Evolutionary conservation across 2,113 vertebrate species (phyloP).

Genomic region (Gadus macrocephalus): DNA sequence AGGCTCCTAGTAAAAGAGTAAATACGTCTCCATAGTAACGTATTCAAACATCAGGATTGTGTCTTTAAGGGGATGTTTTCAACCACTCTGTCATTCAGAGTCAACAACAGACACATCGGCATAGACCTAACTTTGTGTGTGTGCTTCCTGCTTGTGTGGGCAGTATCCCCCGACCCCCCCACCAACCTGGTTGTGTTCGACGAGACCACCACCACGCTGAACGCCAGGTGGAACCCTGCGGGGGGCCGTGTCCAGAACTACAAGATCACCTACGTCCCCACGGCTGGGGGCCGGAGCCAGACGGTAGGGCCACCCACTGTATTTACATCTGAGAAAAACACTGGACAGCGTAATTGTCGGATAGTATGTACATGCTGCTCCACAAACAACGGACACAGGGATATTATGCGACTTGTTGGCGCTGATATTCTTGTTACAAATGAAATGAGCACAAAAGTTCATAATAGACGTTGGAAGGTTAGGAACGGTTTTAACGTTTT

Average conservation of each 20-base stretch:
- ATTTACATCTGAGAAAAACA: too few species aligned
- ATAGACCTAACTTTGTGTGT: slow-evolving; percentile 19
- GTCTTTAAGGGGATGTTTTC: slow-evolving; percentile 51
- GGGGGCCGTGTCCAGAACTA: slow-evolving; percentile 88
- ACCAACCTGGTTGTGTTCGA: slow-evolving; percentile 93
- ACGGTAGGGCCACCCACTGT: slow-evolving; percentile 67
- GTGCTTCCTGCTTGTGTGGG: slow-evolving; percentile 14
- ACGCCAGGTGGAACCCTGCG: slow-evolving; percentile 90
- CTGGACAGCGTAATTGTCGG: too few species aligned
- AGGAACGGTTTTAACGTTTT: too few species aligned
- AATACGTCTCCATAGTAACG: background rate
- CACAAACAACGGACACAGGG: too few species aligned
- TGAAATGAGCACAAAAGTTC: too few species aligned
- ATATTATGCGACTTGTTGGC: too few species aligned
- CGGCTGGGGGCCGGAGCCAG: slow-evolving; percentile 78
- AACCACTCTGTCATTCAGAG: background rate
- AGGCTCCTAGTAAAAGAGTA: background rate
- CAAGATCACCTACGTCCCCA: slow-evolving; percentile 82
- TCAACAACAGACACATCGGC: background rate
- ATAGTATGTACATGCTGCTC: too few species aligned
- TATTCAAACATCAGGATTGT: slow-evolving; percentile 48
- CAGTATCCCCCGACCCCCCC: slow-evolving; percentile 82
- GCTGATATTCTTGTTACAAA: too few species aligned
- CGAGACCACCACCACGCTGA: slow-evolving; percentile 86
- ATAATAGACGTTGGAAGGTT: too few species aligned